Evolutionary conservation across 2,888 invertebrate genomes (phyloP).

Genomic region (Diadegma fenestrale): DNA sequence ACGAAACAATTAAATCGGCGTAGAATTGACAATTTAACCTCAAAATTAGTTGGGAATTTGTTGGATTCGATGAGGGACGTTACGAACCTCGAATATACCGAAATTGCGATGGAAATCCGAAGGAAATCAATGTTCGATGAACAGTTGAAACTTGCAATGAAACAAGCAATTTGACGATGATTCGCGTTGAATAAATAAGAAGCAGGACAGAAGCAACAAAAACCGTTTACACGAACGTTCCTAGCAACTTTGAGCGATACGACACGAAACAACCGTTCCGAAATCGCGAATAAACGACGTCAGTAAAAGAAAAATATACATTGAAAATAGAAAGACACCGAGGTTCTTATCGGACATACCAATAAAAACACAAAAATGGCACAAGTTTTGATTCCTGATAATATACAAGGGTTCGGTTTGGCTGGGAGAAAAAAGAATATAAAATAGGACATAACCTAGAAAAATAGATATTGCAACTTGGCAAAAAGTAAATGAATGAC

Average conservation of each 20-base stretch:
- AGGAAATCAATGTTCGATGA: neutral
- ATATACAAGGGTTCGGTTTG: conserved; percentile 1
- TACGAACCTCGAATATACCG: neutral
- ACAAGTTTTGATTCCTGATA: neutral
- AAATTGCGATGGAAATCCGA: neutral
- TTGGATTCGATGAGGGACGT: neutral
- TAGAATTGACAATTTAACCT: conserved; percentile 28
- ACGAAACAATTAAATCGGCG: neutral
- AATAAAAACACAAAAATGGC: neutral
- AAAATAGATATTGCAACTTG: conserved; percentile 18
- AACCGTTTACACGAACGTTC: neutral
- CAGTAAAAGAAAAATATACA: neutral
- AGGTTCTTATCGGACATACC: neutral
- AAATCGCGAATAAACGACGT: neutral
- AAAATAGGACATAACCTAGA: conserved; percentile 51
- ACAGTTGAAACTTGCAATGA: neutral
- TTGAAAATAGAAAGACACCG: neutral
- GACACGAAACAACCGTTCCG: neutral
- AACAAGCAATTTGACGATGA: neutral
- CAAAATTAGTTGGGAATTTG: neutral
- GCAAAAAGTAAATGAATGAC: neutral
- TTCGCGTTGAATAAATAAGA: neutral
- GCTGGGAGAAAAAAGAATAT: conserved; percentile 20
- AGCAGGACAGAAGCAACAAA: neutral
- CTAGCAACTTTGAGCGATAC: neutral